phyloP scores from a whole-genome alignment of 2,797 vertebrate species.

The Notolabrus celidotus region DNA sequence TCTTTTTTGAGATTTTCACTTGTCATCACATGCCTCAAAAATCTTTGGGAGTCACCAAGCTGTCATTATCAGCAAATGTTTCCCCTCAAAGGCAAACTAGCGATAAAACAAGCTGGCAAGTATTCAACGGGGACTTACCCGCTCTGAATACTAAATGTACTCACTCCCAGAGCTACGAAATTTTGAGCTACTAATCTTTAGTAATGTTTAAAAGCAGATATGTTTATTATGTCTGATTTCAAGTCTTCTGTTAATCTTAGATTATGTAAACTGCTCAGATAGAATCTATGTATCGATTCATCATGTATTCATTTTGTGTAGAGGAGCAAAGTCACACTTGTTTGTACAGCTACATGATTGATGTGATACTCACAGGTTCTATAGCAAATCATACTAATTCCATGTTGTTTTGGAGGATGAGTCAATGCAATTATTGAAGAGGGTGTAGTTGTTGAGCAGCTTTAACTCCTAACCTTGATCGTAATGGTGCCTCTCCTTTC shows the following conservation, averaged over 20 bases:
- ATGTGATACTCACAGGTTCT: background rate
- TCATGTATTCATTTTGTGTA: no score
- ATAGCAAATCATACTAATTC: constrained; percentile 24
- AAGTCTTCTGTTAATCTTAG: constrained; percentile 11
- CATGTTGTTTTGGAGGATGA: background rate
- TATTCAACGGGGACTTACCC: constrained; percentile 47
- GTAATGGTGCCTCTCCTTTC: constrained; percentile 83
- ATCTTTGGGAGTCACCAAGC: constrained; percentile 53
- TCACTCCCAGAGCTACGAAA: constrained; percentile 50
- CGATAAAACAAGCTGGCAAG: constrained; percentile 55
- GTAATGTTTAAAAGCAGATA: constrained; percentile 21
- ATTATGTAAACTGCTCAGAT: constrained; percentile 1
- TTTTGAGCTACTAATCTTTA: constrained; percentile 35
- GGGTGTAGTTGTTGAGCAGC: constrained; percentile 25
- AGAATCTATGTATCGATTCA: background rate
- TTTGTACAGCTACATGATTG: no score
- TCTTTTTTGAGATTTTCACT: constrained; percentile 52
- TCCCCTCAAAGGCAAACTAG: constrained; percentile 40
- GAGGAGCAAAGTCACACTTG: no score
- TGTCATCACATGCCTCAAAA: constrained; percentile 48
- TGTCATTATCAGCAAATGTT: constrained; percentile 45
- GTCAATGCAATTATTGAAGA: constrained; percentile 7
- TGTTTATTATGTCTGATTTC: constrained; percentile 22
- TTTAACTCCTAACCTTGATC: constrained; percentile 79
- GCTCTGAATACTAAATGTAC: constrained; percentile 51